Base-by-base conservation (phyloP, 2,113 vertebrate genomes). In the Nyctibius bracteatus region DNA sequence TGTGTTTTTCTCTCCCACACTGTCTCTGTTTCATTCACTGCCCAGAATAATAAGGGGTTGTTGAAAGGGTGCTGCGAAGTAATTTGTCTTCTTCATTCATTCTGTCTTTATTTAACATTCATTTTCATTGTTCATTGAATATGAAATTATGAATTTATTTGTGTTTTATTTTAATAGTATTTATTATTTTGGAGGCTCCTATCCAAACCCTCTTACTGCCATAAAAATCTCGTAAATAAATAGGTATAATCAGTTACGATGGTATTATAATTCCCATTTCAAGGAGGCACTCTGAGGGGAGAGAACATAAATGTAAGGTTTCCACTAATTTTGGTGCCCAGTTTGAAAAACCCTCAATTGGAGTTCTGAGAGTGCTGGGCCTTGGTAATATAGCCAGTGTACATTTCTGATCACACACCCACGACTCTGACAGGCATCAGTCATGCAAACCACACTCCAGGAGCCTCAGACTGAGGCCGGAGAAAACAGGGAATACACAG, bases 31-130 rank as follows among this genome's bases (percentile, higher is more conserved):
- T 94, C 90, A 89, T 91, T 96, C 73, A 57, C 72, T 95, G 88
- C 96, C 88, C 73, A 58, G 92, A 92, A 96, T 87, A 96, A 95
- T 92, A 93, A 95, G 68, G 65, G 73, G 68, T 95, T 96, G 90
- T 93, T 94, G 92, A 92, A 94, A 93, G 88, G 65, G 35, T 95
- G 63, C 90, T 92, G 79, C 39, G 52, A 67, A 96, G 92, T 86
- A 84, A 81, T 95, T 94, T 91, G 80, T 94, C 59, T 25, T 93
- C 81, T 91, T 94, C 65, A 83, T 96, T 94, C 79, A 70, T 79
- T 94, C 14, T 81, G 41, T 79, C 25, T 79, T 82, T 91, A 61
- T 90, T 86, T 85, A 95, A 78, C 22, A 8, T 65, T 52, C 9
- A 6, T 82, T 91, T 90, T 66, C 6, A 15, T 39, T 43, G 33